Percentiles rank a stretch among this genome's conserved stretches.
Conservation (phyloP, 2,113 vertebrate species). For the Sapayoa aenigma region DNA sequence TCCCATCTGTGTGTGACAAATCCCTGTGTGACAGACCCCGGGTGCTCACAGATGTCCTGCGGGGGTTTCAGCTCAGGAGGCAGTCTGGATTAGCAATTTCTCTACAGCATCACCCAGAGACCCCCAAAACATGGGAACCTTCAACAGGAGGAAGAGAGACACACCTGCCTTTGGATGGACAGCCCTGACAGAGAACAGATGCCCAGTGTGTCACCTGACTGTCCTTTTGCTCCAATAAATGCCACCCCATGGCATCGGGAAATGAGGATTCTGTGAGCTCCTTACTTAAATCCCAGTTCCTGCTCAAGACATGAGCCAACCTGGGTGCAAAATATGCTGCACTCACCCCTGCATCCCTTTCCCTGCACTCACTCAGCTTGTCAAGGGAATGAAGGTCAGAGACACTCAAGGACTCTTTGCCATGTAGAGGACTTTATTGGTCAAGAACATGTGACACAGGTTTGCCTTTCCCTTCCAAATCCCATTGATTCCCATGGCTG, state of each 20-base stretch:
- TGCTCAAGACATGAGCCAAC: not conserved
- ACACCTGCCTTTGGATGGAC: not conserved
- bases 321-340: accelerated
- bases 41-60: no score
- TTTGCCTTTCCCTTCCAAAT: not conserved
- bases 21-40: not conserved
- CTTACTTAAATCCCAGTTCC: accelerated
- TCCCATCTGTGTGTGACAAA: not conserved
- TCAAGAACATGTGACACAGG: not conserved
- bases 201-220: not conserved
- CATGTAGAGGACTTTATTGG: not conserved
- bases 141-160: not conserved
- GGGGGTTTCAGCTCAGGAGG: not conserved
- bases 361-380: accelerated
- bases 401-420: not conserved
- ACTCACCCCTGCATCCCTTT: not conserved
- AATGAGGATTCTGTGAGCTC: not conserved
- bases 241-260: accelerated
- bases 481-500: not conserved
- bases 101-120: not conserved
- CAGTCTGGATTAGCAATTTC: not conserved
- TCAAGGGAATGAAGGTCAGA: not conserved
- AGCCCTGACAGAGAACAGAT: not conserved
- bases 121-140: not conserved
- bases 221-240: accelerated